Base-by-base conservation (phyloP, 2,113 vertebrate species). In the Tichodroma muraria region DNA sequence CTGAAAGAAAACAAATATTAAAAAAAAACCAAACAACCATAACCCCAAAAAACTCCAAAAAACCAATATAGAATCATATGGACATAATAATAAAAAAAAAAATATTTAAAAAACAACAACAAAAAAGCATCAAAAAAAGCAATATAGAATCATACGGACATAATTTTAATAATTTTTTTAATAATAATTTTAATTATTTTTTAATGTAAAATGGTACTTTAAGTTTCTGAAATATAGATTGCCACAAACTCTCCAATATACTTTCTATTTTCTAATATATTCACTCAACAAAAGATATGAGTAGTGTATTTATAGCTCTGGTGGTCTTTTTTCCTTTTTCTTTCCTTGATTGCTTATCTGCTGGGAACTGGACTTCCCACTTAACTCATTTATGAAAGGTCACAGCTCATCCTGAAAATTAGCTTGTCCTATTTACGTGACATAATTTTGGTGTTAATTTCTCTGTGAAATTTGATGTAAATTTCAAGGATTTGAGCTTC, bases 351-450 rank as follows among this genome's bases (percentile, higher is more conserved):
- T 90, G 14, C 21, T 50, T 80, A 14, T 81, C 70, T 89, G 9
- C 33, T 70, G 40, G 80, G 73, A 92, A 64, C 25, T 33, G 53
- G 23, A 35, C 53, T 88, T 89, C 9, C 20, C 40, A 82, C 35
- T 87, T 75, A 89, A 79, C 63, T 91, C 3, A 77, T 91, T 83
- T 94, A 70, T 66, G 42, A 93, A 95, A 91, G 71, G 45, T 82
- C 76, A 88, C 42, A 85, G 21, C 13, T 94, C 38, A 80, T 77
- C 57, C 31, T 93, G 68, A 88, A 85, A 85, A 85, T 66, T 63
- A 73, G 21, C 73, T 77, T 91, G 66, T 59, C 44, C 53, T 82
- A 42, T 38, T 80, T 87, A 80, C 90, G 28, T 66, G 37, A 6
- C 19, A 61, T 38, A 33, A 54, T 50, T 79, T 80, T 82, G 4